Conservation (phyloP, 1,140 invertebrate genomes). For the Thaumatotibia leucotreta region DNA sequence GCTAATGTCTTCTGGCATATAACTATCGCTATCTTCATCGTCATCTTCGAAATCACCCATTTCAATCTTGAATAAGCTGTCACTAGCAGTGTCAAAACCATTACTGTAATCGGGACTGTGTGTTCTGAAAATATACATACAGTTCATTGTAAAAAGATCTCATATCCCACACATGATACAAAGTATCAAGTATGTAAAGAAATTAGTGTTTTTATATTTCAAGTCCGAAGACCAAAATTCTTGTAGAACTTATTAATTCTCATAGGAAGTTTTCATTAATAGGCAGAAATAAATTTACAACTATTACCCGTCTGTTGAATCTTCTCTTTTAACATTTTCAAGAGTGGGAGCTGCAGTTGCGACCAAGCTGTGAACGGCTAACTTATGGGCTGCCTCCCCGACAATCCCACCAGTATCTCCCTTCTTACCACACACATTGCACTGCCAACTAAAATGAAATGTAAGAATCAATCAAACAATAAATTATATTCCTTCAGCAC, state of each 20-base stretch:
- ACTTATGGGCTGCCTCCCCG: slow-evolving; percentile 39
- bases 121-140: slow-evolving; percentile 30
- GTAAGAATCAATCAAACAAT: neutral
- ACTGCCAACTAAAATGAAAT: slow-evolving; percentile 44
- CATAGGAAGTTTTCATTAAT: too few species aligned
- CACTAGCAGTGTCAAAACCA: slow-evolving; percentile 22
- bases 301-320: slow-evolving; percentile 49
- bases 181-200: too few species aligned
- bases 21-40: slow-evolving; percentile 42
- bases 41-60: slow-evolving; percentile 32
- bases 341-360: slow-evolving; percentile 19
- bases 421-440: slow-evolving; percentile 39
- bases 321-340: slow-evolving; percentile 50
- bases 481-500: too few species aligned
- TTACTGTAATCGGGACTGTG: slow-evolving; percentile 39
- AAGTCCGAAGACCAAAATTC: too few species aligned
- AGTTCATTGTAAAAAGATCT: neutral
- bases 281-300: neutral
- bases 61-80: slow-evolving; percentile 41
- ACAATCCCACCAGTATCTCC: slow-evolving; percentile 31
- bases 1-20: slow-evolving; percentile 28
- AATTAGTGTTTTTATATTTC: too few species aligned
- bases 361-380: slow-evolving; percentile 31
- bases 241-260: too few species aligned
- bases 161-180: too few species aligned